These are phyloP conservation scores for Acleris sparsana DNA, from an alignment of 2,888 invertebrate species.

Conservation along the genomic window DNA sequence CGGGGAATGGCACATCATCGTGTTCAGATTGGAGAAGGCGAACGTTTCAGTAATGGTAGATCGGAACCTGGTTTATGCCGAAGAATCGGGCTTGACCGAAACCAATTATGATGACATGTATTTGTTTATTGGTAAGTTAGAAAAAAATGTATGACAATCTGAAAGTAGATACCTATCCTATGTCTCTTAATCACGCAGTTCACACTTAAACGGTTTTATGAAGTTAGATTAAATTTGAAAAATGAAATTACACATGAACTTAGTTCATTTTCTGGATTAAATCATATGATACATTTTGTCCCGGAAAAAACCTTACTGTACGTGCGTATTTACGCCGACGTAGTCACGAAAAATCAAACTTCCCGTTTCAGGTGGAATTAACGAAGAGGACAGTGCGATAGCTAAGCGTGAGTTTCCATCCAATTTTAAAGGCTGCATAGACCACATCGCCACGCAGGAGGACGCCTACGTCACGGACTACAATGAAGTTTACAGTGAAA, in stretches of 20 bases:
- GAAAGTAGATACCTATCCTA: too few species aligned
- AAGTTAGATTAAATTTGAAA: too few species aligned
- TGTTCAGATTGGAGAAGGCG: constrained; percentile 68
- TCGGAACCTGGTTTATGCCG: constrained; percentile 60
- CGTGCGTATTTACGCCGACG: too few species aligned
- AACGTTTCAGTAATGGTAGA: constrained; percentile 75
- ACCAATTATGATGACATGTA: constrained; percentile 59
- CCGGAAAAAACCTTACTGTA: too few species aligned
- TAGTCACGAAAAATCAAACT: too few species aligned
- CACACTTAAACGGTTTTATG: too few species aligned
- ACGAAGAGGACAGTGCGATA: constrained; percentile 67
- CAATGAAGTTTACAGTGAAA: constrained; percentile 72
- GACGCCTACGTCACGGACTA: constrained; percentile 60
- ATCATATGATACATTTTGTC: too few species aligned
- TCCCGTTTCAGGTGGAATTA: constrained; percentile 78
- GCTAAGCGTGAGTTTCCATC: constrained; percentile 77
- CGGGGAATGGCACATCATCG: constrained; percentile 88
- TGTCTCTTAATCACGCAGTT: too few species aligned
- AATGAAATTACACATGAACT: too few species aligned
- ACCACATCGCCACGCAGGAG: constrained; percentile 77
- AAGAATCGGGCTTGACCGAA: constrained; percentile 59
- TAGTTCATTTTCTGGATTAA: too few species aligned
- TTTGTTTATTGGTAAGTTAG: constrained; percentile 63
- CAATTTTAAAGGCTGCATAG: constrained; percentile 85
- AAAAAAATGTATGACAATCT: too few species aligned